phyloP scores from a whole-genome alignment of 2,113 vertebrate genomes.

The Cyprinodon brontotheroides region DNA sequence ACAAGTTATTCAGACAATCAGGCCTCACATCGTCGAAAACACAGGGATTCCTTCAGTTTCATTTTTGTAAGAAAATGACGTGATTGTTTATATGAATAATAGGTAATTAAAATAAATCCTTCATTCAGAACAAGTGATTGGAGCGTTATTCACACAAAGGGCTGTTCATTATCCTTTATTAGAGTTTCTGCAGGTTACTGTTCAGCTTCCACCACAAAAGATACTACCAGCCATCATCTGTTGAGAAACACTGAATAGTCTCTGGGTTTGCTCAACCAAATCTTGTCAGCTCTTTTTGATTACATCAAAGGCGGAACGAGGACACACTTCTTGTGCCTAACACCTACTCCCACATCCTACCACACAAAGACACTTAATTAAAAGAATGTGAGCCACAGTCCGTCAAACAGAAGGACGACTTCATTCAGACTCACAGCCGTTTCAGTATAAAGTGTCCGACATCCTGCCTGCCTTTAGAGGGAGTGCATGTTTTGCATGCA shows the following conservation, averaged over 20 bases:
- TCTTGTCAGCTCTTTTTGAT: conserved; percentile 51
- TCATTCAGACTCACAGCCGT: conserved; percentile 49
- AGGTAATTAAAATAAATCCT: background rate
- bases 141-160: background rate
- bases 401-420: conserved; percentile 57
- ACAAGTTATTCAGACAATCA: background rate
- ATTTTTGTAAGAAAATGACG: background rate
- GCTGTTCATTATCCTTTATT: conserved; percentile 2
- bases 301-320: conserved; percentile 58
- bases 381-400: conserved; percentile 75
- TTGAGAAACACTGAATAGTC: conserved; percentile 27
- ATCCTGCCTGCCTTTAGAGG: conserved; percentile 12
- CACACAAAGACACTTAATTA: conserved; percentile 74
- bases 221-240: conserved; percentile 19
- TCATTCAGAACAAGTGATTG: background rate
- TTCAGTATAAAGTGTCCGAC: conserved; percentile 30
- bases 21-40: background rate
- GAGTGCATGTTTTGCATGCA: background rate
- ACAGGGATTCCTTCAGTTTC: background rate
- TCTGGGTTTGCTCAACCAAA: conserved; percentile 27
- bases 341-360: conserved; percentile 63
- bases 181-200: background rate
- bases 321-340: conserved; percentile 63
- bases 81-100: background rate
- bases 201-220: conserved; percentile 11